Base-by-base conservation (phyloP, 2,888 invertebrate species). In the Sepioteuthis lessoniana region DNA sequence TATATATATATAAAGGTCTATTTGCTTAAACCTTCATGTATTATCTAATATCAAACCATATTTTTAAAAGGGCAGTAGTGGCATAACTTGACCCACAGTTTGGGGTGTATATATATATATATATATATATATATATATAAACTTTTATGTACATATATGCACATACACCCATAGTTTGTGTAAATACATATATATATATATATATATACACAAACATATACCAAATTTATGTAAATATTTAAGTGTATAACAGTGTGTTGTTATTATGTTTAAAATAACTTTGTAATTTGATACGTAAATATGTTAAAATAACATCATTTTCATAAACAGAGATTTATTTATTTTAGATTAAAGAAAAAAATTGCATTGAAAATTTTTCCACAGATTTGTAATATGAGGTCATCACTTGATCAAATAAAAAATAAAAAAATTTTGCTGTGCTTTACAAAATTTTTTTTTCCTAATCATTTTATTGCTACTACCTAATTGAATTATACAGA, bases 251-350 rank as follows among this genome's bases (percentile, higher is more conserved):
- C n/a, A n/a, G 76, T n/a, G n/a, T n/a, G 76, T 76, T 76, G 13
- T n/a, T n/a, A 76, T 76, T n/a, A 76, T n/a, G 76, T 76, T 76
- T 76, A 35, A 35, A 76, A 76, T 76, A 76, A 76, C n/a, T 76
- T 76, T 76, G 76, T 13, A 76, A 76, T n/a, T 76, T 76, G n/a
- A 76, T 76, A n/a, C n/a, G 1, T 76, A 2, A n/a, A 76, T 76
- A 76, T 76, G n/a, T n/a, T 76, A 76, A 76, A 76, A 76, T 25
- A n/a, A 76, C 76, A 76, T n/a, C n/a, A 76, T 76, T 76, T n/a
- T n/a, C 16, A 76, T 76, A 76, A 8, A n/a, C 76, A 76, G 76
- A 28, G 31, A 76, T 76, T 76, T 76, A 76, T 76, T 76, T 76
- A 76, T 76, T 76, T 76, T 16, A 35, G 76, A 76, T 76, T 76